phyloP scores from a whole-genome alignment of 2,888 invertebrate genomes.

The Caenorhabditis panamensis region DNA sequence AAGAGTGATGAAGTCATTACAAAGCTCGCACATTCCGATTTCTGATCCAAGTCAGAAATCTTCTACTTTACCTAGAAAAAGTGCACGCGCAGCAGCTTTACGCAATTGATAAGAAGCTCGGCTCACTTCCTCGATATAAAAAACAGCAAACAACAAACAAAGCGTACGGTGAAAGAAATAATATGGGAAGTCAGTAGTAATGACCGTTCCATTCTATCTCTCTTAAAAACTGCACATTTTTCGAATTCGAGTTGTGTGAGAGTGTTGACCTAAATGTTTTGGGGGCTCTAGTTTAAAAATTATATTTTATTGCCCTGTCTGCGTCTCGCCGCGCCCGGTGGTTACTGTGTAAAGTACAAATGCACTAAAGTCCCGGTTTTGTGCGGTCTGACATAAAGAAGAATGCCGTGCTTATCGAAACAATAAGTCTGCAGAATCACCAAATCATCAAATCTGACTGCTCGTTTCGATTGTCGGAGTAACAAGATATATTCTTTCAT shows the following conservation, averaged over 20 bases:
- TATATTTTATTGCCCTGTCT: slow-evolving; percentile 3
- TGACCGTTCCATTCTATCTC: slow-evolving; percentile 43
- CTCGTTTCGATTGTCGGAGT: background rate
- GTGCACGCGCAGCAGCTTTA: slow-evolving; percentile 19
- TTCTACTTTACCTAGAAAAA: background rate
- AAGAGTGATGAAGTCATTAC: slow-evolving; percentile 40
- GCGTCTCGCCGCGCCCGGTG: background rate
- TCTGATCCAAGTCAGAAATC: slow-evolving; percentile 17
- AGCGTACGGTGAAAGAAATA: slow-evolving; percentile 16
- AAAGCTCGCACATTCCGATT: background rate
- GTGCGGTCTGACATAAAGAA: background rate
- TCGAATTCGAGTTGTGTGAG: slow-evolving; percentile 1
- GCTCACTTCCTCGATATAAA: slow-evolving; percentile 38
- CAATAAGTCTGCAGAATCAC: background rate
- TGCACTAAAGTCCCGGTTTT: background rate
- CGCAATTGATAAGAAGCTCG: slow-evolving; percentile 7
- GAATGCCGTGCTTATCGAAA: background rate
- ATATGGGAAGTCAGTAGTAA: slow-evolving; percentile 30
- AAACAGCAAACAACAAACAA: slow-evolving; percentile 15
- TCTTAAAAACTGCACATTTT: background rate
- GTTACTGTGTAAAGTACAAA: background rate
- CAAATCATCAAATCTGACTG: background rate
- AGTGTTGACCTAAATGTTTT: slow-evolving; percentile 25
- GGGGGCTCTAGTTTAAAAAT: slow-evolving; percentile 22
- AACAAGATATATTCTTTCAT: background rate